A percentile compares a stretch with the other conserved stretches of the same genome.
These are phyloP conservation scores for Perccottus glenii DNA, from an alignment of 2,113 vertebrate species.

Conservation along the genomic window DNA sequence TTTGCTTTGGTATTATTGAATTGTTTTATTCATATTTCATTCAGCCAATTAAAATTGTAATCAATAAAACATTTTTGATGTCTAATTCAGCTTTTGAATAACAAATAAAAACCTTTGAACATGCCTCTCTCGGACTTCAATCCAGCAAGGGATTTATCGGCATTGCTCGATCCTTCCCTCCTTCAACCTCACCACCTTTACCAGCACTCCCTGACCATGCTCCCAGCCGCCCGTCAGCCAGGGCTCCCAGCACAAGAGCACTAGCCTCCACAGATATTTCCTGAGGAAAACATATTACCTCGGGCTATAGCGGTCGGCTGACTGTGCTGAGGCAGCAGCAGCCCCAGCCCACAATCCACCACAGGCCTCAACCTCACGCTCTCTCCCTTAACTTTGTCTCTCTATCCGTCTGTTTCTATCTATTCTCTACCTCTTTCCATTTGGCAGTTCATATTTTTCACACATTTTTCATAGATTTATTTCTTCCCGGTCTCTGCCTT, in stretches of 20 bases:
- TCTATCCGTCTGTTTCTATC: conserved; percentile 15
- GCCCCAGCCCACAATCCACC: conserved; percentile 73
- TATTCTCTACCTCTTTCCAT: conserved; percentile 13
- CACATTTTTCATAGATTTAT: background rate
- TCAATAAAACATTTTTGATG: conserved; percentile 6
- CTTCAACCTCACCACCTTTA: background rate
- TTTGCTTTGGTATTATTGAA: no score
- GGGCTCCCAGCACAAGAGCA: conserved; percentile 61
- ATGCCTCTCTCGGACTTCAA: conserved; percentile 22
- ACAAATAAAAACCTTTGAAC: conserved; percentile 15
- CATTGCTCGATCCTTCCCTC: conserved; percentile 26
- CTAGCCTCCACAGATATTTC: conserved; percentile 79
- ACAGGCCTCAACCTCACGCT: conserved; percentile 63
- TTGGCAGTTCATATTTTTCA: conserved; percentile 17
- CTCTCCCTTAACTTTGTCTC: conserved; percentile 32
- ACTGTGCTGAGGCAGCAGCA: conserved; percentile 76
- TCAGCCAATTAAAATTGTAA: conserved; percentile 7
- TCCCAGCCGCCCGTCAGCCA: conserved; percentile 49
- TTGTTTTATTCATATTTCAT: no score
- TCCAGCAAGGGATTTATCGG: conserved; percentile 60
- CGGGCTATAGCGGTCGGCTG: conserved; percentile 64
- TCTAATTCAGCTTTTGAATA: conserved; percentile 29
- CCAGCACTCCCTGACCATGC: conserved; percentile 27
- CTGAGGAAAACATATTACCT: conserved; percentile 80
- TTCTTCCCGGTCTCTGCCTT: background rate